A percentile compares a stretch with the other conserved stretches of the same genome.
Evolutionary conservation across 2,113 vertebrate species (phyloP).

Genomic region (Proteles cristata): DNA sequence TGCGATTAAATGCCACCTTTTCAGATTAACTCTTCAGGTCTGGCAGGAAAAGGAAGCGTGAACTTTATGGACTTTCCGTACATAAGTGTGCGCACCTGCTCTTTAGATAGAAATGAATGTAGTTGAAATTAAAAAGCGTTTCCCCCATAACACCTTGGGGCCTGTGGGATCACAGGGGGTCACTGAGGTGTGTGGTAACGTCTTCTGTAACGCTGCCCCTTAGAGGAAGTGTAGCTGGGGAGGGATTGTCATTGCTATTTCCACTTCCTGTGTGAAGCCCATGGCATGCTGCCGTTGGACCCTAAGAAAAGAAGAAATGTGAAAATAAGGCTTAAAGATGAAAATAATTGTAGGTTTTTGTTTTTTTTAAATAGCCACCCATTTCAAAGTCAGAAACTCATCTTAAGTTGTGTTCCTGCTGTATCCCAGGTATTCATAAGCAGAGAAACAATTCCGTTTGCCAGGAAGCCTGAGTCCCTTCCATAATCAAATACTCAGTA

Average conservation of each 20-base stretch:
- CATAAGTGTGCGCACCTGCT: conserved; percentile 64
- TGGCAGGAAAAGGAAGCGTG: conserved; percentile 71
- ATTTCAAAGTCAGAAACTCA: conserved; percentile 48
- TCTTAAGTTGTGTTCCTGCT: conserved; percentile 14
- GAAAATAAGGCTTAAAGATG: background rate
- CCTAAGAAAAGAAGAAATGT: conserved; percentile 52
- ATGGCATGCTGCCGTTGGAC: background rate
- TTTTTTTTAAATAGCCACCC: conserved; percentile 35
- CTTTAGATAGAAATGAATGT: conserved; percentile 71
- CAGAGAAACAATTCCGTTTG: conserved; percentile 59
- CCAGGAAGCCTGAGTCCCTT: conserved; percentile 42
- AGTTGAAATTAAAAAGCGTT: conserved; percentile 78
- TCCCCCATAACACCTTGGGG: conserved; percentile 55
- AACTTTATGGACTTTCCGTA: conserved; percentile 75
- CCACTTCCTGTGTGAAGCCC: conserved; percentile 54
- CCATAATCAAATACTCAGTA: background rate
- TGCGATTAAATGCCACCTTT: conserved; percentile 77
- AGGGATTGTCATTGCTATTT: conserved; percentile 51
- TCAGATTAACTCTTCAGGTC: conserved; percentile 69
- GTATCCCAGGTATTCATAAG: conserved; percentile 44
- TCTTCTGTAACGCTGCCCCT: conserved; percentile 66
- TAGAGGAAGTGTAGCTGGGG: conserved; percentile 57
- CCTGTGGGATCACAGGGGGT: conserved; percentile 68
- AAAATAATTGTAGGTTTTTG: conserved; percentile 26
- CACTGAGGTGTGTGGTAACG: conserved; percentile 45